Evolutionary conservation across 2,113 vertebrate species (phyloP), one percentile per base, ranked within the genome.

Genomic region (Perccottus glenii): DNA sequence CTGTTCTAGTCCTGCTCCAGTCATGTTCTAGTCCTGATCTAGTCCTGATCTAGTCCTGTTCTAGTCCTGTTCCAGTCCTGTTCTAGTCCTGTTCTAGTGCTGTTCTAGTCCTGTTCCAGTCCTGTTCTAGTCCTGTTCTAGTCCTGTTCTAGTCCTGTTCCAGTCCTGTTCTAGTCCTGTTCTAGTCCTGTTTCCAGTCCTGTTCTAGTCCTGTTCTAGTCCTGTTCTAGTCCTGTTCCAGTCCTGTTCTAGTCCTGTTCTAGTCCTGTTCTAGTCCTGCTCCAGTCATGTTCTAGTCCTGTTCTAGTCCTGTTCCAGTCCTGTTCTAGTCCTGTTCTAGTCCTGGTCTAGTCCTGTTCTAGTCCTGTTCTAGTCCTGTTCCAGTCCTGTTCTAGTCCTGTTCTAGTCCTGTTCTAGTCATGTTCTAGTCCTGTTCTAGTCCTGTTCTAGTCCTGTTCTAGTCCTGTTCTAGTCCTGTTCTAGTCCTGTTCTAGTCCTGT

Each of bases 401-500:
- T 12, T 5, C 4, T 35, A n/a, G n/a, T n/a, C n/a, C 11, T 16
- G 8, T 2, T 10, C 4, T 63, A 90, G 89, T n/a, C n/a, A n/a
- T n/a, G 19, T 27, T 27, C 19, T 27, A 27, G 45, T n/a, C 5
- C 10, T 55, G 32, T 15, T 32, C 11, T 51, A 51, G 16, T 6
- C 14, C 14, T 7, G 46, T 12, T n/a, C 8, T 15, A 15, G 47
- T 8, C 47, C 14, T 5, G 14, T 7, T 48, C 5, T 10, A 46
- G 8, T 14, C 11, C 8, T 16, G 16, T 7, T 16, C 19, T 9
- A 49, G 16, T 15, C 15, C 8, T 11, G 1, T 12, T 5, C 4
- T 35, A n/a, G n/a, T n/a, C n/a, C 11, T 16, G 8, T 2, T 10
- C 4, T 63, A 90, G 89, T n/a, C n/a, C n/a, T n/a, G 19, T 27